Evolutionary conservation across 2,797 vertebrate genomes (phyloP).

Genomic region (Parauchenoglanis ngamensis): DNA sequence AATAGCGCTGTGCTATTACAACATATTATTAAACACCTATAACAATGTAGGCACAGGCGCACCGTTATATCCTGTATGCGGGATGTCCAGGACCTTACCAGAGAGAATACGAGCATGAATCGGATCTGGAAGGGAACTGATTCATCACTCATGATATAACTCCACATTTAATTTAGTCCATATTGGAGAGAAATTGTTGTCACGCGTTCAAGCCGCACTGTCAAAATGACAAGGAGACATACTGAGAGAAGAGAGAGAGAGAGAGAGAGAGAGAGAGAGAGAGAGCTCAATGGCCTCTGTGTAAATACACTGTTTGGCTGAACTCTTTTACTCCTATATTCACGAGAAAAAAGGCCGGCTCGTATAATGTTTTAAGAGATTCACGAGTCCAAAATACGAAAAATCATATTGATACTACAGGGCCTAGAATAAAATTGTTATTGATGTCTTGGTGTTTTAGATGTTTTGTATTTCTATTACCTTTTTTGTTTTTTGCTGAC

Average conservation of each 20-base stretch:
- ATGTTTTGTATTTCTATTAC: background rate
- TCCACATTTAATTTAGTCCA: conserved; percentile 74
- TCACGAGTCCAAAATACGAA: background rate
- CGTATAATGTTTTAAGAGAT: background rate
- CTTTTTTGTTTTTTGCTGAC: background rate
- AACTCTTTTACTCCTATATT: background rate
- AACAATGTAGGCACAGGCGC: conserved; percentile 44
- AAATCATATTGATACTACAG: background rate
- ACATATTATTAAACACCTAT: conserved; percentile 15
- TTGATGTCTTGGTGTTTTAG: background rate
- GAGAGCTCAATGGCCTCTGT: background rate
- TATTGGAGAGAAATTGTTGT: conserved; percentile 70
- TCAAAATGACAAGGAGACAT: conserved; percentile 64
- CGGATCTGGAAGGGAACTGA: conserved; percentile 61
- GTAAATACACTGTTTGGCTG: conserved; percentile 6
- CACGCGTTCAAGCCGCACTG: conserved; percentile 70
- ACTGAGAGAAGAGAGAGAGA: conserved; percentile 33
- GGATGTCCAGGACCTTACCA: conserved; percentile 61
- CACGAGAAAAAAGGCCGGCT: too few relatives aligned
- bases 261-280: conserved; percentile 1
- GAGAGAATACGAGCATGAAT: conserved; percentile 55
- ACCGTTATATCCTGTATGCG: conserved; percentile 37
- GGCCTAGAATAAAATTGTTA: background rate
- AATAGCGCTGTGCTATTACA: background rate
- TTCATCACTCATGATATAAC: conserved; percentile 68